Evolutionary conservation across 2,888 invertebrate species (phyloP).

Genomic region (Apoda limacodes): DNA sequence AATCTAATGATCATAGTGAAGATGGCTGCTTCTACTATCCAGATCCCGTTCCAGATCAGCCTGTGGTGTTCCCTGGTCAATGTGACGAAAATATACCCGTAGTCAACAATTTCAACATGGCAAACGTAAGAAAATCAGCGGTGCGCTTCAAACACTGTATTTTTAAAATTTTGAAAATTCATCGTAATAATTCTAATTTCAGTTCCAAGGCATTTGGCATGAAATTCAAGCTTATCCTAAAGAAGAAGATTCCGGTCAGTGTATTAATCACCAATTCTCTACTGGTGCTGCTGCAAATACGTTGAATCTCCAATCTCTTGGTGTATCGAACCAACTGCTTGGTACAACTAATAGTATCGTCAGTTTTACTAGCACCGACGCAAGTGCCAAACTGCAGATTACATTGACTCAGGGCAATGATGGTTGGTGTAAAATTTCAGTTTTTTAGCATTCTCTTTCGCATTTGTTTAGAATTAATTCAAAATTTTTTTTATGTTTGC

Average conservation of each 20-base stretch:
- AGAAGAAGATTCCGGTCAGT: constrained; percentile 34
- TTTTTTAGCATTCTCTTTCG: neutral
- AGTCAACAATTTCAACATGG: constrained; percentile 21
- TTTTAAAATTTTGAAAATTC: too few species aligned
- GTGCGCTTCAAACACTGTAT: too few species aligned
- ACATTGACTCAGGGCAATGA: constrained; percentile 23
- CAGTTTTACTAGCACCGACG: constrained; percentile 23
- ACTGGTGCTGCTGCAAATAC: too few species aligned
- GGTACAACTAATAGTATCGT: constrained; percentile 22
- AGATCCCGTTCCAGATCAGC: constrained; percentile 25
- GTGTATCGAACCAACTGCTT: constrained; percentile 27
- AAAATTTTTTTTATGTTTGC: constrained; percentile 15
- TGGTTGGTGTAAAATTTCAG: constrained; percentile 23
- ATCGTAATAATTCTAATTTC: constrained; percentile 12
- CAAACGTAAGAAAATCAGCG: too few species aligned
- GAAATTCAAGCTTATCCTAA: constrained; percentile 39
- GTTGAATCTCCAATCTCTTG: constrained; percentile 26
- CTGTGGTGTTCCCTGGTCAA: constrained; percentile 33
- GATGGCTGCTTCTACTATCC: constrained; percentile 39
- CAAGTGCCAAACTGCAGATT: constrained; percentile 31
- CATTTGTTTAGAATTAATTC: constrained; percentile 1
- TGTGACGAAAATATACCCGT: constrained; percentile 26
- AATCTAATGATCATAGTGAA: constrained; percentile 24
- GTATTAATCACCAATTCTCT: too few species aligned
- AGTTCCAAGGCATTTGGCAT: constrained; percentile 38